Evolutionary conservation across 1,140 invertebrate genomes (phyloP).

Genomic region (Odontomachus brunneus): DNA sequence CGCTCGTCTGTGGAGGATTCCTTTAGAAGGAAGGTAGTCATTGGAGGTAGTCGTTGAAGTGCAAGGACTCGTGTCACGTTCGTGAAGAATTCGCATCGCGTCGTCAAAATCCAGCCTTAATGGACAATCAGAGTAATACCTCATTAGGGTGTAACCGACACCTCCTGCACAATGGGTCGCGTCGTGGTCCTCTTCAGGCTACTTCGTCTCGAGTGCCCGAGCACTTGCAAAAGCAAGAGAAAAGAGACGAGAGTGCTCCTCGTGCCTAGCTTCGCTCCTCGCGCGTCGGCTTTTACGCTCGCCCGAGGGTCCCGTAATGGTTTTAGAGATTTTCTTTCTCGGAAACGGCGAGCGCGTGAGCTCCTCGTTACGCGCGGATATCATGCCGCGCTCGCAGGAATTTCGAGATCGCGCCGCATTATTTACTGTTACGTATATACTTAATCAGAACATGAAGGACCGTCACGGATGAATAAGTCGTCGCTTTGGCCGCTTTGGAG

Average conservation of each 20-base stretch:
- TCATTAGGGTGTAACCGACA: conserved; percentile 56
- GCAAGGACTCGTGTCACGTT: conserved; percentile 45
- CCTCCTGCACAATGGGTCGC: conserved; percentile 19
- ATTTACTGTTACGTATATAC: background rate
- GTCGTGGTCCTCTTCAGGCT: background rate
- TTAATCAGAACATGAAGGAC: background rate
- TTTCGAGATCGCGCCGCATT: conserved; percentile 9
- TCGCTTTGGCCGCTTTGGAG: no score
- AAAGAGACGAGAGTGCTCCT: conserved; percentile 33
- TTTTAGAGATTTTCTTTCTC: conserved; percentile 58
- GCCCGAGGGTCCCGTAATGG: conserved; percentile 46
- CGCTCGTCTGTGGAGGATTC: conserved; percentile 12
- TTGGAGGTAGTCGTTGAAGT: conserved; percentile 27
- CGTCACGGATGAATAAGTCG: no score
- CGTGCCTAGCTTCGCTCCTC: no score
- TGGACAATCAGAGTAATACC: conserved; percentile 58
- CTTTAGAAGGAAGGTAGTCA: no score
- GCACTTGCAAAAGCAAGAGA: background rate
- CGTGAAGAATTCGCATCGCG: no score
- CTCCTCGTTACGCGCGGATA: conserved; percentile 31
- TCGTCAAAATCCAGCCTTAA: conserved; percentile 28
- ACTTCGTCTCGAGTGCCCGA: conserved; percentile 47
- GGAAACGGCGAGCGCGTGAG: conserved; percentile 10
- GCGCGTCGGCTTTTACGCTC: conserved; percentile 44
- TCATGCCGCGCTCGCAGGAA: conserved; percentile 14